A percentile compares a stretch with the other conserved stretches of the same genome.
These are phyloP conservation scores for Apamea sordens DNA, from an alignment of 2,888 invertebrate species.

Conservation along the genomic window DNA sequence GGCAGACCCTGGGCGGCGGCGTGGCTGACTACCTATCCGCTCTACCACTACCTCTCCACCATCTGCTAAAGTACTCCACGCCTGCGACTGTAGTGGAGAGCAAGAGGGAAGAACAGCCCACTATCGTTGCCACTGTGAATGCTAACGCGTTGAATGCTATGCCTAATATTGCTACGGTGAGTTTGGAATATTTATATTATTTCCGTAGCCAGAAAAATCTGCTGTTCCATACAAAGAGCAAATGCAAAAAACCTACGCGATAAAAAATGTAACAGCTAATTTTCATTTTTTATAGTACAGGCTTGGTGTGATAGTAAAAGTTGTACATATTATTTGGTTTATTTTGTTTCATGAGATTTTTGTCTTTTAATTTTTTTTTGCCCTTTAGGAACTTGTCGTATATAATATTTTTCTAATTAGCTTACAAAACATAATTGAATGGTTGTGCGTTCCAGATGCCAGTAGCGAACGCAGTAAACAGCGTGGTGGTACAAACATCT, in stretches of 20 bases:
- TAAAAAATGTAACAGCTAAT: neutral
- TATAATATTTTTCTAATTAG: neutral
- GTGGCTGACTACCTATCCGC: constrained; percentile 96
- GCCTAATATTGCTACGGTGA: constrained; percentile 77
- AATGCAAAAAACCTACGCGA: neutral
- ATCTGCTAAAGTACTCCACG: constrained; percentile 94
- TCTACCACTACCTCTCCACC: constrained; percentile 94
- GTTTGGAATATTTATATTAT: constrained; percentile 32
- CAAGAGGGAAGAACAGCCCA: constrained; percentile 92
- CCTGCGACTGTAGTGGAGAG: constrained; percentile 91
- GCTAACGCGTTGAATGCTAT: constrained; percentile 78
- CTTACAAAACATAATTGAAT: neutral
- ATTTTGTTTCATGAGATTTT: neutral
- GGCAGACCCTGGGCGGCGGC: constrained; percentile 94
- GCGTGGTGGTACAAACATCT: constrained; percentile 87
- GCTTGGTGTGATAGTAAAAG: neutral
- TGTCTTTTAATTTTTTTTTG: neutral
- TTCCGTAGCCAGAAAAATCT: neutral
- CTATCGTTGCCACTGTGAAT: constrained; percentile 87
- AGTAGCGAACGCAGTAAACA: constrained; percentile 78
- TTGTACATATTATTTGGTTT: neutral
- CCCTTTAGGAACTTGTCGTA: neutral
- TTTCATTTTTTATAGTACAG: neutral
- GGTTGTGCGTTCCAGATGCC: constrained; percentile 74
- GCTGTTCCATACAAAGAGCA: neutral